Base-by-base conservation (phyloP, 2,113 vertebrate species). In the Egretta garzetta region DNA sequence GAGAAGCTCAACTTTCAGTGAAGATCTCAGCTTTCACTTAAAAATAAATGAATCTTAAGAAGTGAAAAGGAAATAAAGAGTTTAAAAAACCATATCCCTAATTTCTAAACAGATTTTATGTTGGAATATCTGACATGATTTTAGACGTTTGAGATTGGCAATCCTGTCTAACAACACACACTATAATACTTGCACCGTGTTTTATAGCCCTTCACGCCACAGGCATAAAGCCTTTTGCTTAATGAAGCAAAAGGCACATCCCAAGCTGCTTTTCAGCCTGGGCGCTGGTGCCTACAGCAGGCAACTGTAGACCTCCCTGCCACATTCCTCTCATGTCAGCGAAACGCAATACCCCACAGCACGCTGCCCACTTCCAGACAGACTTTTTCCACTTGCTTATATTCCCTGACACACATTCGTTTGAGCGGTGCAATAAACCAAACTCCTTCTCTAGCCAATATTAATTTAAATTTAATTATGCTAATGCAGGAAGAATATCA, bases 251-350 rank as follows among this genome's bases (percentile, higher is more conserved):
- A 94, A 92, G 28, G 80, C 80, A 85, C 70, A 84, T 62, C 91
- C 87, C 80, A 93, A 87, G 74, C 93, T 93, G 90, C 88, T 92
- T 93, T 86, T 55, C 74, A 93, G 81, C 21, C 64, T 1, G 39
- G 45, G 56, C 9, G 26, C 56, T 52, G 72, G 92, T 55, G 80
- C 86, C 77, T 82, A 33, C 70, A 95, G 88, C 86, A 77, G 73
- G 86, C 80, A 96, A 97, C 88, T 43, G 62, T 52, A 97, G 91
- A 88, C 80, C 73, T 92, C 83, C 10, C 68, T 82, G 86, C 74
- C 77, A 90, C 94, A 93, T 87, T 94, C 89, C 89, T 92, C 91
- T 80, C 94, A 24, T 70, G 86, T 94, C 91, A 87, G 88, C 13
- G 91, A 87, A 96, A 96, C 3, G 27, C 80, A 94, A 93, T 94